A percentile compares a stretch with the other conserved stretches of the same genome.
phyloP scores from a whole-genome alignment of 2,113 vertebrate genomes.

The Dicrurus megarhynchus region DNA sequence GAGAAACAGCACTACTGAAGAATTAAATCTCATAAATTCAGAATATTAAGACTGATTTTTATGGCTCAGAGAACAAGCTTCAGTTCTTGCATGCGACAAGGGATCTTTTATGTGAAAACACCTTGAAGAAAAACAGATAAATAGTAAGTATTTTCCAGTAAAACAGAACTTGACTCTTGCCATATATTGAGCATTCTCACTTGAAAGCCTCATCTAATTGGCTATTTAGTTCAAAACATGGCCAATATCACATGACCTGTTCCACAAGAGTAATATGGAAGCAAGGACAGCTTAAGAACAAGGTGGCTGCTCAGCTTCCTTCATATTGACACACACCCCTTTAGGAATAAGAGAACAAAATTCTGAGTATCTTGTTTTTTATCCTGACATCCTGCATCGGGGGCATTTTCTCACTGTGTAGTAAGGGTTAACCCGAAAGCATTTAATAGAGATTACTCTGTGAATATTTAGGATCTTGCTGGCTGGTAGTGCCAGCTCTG shows the following conservation, averaged over 20 bases:
- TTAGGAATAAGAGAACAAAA: neutral
- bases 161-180: neutral
- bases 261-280: neutral
- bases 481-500: neutral
- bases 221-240: neutral
- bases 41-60: neutral
- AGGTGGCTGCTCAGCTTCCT: neutral
- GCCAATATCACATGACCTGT: neutral
- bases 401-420: neutral
- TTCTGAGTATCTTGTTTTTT: neutral
- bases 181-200: neutral
- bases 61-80: neutral
- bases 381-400: neutral
- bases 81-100: rapidly evolving
- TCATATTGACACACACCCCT: neutral
- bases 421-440: neutral
- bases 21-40: neutral
- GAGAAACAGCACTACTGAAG: neutral
- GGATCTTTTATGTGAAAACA: neutral
- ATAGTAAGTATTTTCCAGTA: neutral
- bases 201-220: neutral
- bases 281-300: neutral
- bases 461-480: neutral
- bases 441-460: neutral
- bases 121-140: neutral